These are phyloP conservation scores for Paedocypris sp. DNA, from an alignment of 2,113 vertebrate genomes.

Conservation along the genomic window DNA sequence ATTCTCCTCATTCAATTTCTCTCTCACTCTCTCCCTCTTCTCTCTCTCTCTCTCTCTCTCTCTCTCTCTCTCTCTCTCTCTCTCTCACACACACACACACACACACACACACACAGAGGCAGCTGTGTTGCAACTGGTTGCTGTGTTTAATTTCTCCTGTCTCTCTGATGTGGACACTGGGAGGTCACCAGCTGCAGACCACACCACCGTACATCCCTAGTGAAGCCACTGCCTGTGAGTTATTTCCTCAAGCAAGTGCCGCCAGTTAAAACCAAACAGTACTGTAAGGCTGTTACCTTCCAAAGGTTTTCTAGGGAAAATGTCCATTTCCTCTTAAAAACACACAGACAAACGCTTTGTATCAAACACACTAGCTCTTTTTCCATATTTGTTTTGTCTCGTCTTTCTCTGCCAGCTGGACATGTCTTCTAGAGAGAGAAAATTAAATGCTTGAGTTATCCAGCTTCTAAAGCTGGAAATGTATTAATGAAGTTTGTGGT, in stretches of 20 bases:
- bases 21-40: no score
- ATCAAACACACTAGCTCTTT: constrained; percentile 15
- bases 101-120: neutral
- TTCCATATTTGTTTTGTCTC: constrained; percentile 10
- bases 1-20: no score
- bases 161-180: constrained; percentile 15
- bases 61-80: no score
- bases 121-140: constrained; percentile 17
- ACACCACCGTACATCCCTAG: constrained; percentile 13
- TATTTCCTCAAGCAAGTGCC: constrained; percentile 21
- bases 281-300: neutral
- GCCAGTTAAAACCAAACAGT: neutral
- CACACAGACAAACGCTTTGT: constrained; percentile 11
- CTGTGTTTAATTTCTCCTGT: constrained; percentile 23
- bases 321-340: constrained; percentile 9
- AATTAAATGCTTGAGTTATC: constrained; percentile 13
- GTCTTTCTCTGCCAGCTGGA: constrained; percentile 23
- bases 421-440: neutral
- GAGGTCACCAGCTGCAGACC: constrained; percentile 26
- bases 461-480: constrained; percentile 11
- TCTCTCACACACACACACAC: neutral
- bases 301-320: constrained; percentile 1
- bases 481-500: neutral
- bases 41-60: no score
- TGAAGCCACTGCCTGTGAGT: constrained; percentile 1